Conservation (phyloP, 1,140 invertebrate species). For the Euwallacea similis region DNA sequence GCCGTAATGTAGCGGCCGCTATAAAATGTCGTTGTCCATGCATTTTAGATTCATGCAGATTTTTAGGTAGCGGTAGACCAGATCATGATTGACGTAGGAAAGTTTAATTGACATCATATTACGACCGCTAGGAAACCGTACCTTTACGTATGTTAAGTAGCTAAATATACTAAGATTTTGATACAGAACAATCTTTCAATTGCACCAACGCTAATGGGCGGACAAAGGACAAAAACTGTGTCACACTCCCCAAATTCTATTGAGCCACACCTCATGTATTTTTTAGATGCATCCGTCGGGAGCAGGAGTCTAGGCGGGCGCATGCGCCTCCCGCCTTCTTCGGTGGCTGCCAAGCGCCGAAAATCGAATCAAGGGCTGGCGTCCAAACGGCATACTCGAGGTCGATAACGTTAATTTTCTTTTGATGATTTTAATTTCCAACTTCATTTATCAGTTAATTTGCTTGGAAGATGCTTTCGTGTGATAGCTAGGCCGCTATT, state of each 20-base stretch:
- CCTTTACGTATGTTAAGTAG: too few species aligned
- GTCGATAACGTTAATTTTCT: constrained; percentile 21
- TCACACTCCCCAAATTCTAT: constrained; percentile 3
- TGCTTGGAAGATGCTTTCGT: constrained; percentile 10
- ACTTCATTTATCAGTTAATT: constrained; percentile 11
- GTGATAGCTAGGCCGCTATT: neutral
- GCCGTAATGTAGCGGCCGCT: too few species aligned
- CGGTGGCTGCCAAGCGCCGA: constrained; percentile 12
- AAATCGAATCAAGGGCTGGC: constrained; percentile 20
- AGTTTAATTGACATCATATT: too few species aligned
- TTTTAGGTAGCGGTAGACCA: too few species aligned
- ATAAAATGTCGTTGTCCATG: too few species aligned
- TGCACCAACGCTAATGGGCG: neutral
- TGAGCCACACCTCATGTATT: constrained; percentile 21
- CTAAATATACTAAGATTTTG: too few species aligned
- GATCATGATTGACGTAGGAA: too few species aligned
- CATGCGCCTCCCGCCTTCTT: constrained; percentile 4
- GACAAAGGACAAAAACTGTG: constrained; percentile 1
- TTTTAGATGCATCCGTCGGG: constrained; percentile 16
- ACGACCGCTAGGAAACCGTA: too few species aligned
- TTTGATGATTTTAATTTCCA: constrained; percentile 17
- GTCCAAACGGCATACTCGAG: constrained; percentile 9
- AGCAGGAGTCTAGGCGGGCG: neutral
- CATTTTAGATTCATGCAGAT: too few species aligned
- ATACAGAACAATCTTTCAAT: too few species aligned